Base-by-base conservation (phyloP, 2,113 vertebrate species). In the Mesocricetus auratus region DNA sequence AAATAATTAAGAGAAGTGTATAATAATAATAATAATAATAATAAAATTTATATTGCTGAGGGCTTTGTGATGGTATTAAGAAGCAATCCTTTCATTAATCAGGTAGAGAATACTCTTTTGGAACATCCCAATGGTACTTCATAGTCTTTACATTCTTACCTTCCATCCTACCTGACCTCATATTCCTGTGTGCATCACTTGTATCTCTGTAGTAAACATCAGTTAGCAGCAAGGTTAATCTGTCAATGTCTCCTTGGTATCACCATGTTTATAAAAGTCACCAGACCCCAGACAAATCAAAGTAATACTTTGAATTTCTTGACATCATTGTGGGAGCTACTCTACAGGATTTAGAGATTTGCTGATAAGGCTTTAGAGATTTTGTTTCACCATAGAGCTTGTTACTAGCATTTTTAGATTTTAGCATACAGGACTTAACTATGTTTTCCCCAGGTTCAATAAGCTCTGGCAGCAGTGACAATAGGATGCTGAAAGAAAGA, bases 321-420 rank as follows among this genome's bases (percentile, higher is more conserved):
- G 39, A 19, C 50, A 81, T 22, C 4, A 24, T 13, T 2, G 36
- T 60, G 39, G 19, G 36, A 19, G 7, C 24, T 93, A 3, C 64
- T 93, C 62, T 91, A 86, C 96, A 64, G 60, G 77, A 90, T 96
- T 82, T 58, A 89, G 89, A 95, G 29, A 68, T 83, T 82, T 78
- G 39, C 53, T 89, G 75, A 91, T 74, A 96, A 26, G 12, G 50
- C 39, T 89, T 86, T 94, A 93, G 94, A 95, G 90, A 95, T 36
- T 86, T 86, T 24, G 9, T 42, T 13, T 94, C 11, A 85, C 86
- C 26, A 26, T 45, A 83, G 66, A 83, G 8, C n/a, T 45, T 36
- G 45, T 85, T 81, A 36, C 62, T 93, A 85, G 62, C 33, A 26
- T 91, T 91, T 74, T 5, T 81, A 13, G 26, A 39, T 87, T 92